Conservation (phyloP, 2,888 invertebrate species). For the Antheraea assamensis region DNA sequence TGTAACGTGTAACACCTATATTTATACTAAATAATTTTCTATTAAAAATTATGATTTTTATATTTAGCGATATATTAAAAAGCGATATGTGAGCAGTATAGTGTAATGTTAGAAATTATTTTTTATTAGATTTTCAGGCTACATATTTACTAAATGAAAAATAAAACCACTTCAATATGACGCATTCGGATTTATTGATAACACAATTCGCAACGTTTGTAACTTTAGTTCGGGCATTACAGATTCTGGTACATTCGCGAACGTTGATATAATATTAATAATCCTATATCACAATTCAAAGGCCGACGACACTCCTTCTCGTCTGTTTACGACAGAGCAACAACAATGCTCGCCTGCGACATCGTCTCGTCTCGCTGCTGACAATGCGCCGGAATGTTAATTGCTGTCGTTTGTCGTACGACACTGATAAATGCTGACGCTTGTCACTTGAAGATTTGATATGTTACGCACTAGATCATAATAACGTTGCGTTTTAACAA, state of each 20-base stretch:
- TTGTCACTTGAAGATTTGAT: slow-evolving; percentile 66
- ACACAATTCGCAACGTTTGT: not conserved
- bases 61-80: too few relatives aligned
- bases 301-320: not conserved
- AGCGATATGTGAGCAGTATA: too few relatives aligned
- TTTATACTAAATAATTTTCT: too few relatives aligned
- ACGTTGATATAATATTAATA: not conserved
- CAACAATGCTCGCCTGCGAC: slow-evolving; percentile 28
- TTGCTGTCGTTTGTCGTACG: slow-evolving; percentile 76
- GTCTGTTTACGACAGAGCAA: slow-evolving; percentile 20
- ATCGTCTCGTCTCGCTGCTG: slow-evolving; percentile 42
- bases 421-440: slow-evolving; percentile 79
- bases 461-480: slow-evolving; percentile 45
- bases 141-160: not conserved
- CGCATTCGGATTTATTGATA: not conserved
- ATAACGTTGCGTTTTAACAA: slow-evolving; percentile 32
- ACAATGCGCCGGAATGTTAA: slow-evolving; percentile 76
- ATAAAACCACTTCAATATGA: not conserved
- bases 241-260: not conserved
- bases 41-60: too few relatives aligned
- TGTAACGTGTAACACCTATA: too few relatives aligned
- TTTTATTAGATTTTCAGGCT: not conserved
- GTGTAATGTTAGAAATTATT: not conserved
- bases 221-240: not conserved
- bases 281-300: not conserved